phyloP scores from a whole-genome alignment of 2,888 invertebrate species.

The Ptychoptera albimana region DNA sequence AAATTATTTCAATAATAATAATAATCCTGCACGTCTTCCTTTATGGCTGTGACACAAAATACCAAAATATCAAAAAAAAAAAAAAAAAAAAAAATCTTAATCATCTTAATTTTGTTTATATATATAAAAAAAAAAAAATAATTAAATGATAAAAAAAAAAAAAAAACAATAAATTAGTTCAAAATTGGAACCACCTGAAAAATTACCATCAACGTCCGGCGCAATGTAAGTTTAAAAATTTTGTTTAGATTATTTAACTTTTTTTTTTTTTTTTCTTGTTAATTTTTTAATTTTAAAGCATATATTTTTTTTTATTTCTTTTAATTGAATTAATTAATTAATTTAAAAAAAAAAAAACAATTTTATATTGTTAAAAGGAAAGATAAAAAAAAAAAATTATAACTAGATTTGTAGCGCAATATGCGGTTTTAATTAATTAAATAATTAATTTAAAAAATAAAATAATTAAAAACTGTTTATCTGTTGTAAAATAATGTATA shows the following conservation, averaged over 20 bases:
- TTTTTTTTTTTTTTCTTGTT: slow-evolving; percentile 3
- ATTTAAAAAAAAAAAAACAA: not conserved
- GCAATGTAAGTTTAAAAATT: slow-evolving; percentile 18
- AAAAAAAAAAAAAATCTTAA: too few relatives aligned
- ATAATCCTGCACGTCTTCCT: too few relatives aligned
- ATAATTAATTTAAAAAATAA: too few relatives aligned
- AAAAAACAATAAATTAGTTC: slow-evolving; percentile 15
- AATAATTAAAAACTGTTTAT: too few relatives aligned
- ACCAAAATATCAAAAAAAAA: too few relatives aligned
- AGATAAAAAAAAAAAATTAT: not conserved
- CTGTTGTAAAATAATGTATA: too few relatives aligned
- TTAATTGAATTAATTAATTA: not conserved
- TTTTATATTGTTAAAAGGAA: not conserved
- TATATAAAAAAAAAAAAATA: not conserved
- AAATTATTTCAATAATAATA: too few relatives aligned
- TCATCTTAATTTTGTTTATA: too few relatives aligned
- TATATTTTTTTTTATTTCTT: slow-evolving; percentile 7
- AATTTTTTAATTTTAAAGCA: slow-evolving; percentile 1
- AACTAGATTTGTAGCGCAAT: too few relatives aligned
- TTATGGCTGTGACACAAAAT: too few relatives aligned
- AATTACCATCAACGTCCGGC: slow-evolving; percentile 19
- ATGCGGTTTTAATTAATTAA: too few relatives aligned
- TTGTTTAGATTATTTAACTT: slow-evolving; percentile 2
- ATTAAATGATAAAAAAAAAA: slow-evolving; percentile 8
- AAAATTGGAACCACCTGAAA: slow-evolving; percentile 22